A percentile compares a stretch with the other conserved stretches of the same genome.
phyloP scores from a whole-genome alignment of 2,888 invertebrate species.

The Leptothorax acervorum region DNA sequence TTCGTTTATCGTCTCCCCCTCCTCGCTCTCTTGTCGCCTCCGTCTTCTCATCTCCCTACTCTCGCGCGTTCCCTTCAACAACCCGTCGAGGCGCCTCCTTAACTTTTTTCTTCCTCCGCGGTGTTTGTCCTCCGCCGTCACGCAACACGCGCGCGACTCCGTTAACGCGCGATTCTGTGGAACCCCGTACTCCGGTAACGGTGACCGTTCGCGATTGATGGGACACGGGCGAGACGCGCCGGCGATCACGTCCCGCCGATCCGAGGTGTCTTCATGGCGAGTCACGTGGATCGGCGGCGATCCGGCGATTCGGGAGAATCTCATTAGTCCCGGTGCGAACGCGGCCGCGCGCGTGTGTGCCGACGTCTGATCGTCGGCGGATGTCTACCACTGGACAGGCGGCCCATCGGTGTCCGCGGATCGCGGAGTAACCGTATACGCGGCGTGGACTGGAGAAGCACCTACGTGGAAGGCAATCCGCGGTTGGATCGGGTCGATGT shows the following conservation, averaged over 20 bases:
- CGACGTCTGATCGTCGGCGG: slow-evolving; percentile 55
- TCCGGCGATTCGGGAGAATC: slow-evolving; percentile 63
- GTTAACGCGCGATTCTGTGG: slow-evolving; percentile 23
- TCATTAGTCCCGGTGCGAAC: slow-evolving; percentile 32
- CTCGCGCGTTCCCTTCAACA: not conserved
- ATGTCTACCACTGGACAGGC: slow-evolving; percentile 1
- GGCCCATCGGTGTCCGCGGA: not conserved
- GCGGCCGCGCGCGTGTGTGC: slow-evolving; percentile 56
- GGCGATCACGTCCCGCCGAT: slow-evolving; percentile 34
- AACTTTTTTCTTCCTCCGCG: slow-evolving; percentile 31
- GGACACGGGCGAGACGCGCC: slow-evolving; percentile 21
- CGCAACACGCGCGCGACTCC: slow-evolving; percentile 32
- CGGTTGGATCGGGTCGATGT: slow-evolving; percentile 73
- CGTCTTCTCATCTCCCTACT: slow-evolving; percentile 16
- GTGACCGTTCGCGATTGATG: slow-evolving; percentile 26
- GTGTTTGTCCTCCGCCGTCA: not conserved
- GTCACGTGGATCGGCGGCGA: slow-evolving; percentile 65
- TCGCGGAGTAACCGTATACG: slow-evolving; percentile 5
- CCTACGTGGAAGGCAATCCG: slow-evolving; percentile 40
- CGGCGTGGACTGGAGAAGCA: slow-evolving; percentile 21
- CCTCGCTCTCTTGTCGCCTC: not conserved
- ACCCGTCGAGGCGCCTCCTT: slow-evolving; percentile 21
- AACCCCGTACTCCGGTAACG: not conserved
- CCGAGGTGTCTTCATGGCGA: slow-evolving; percentile 50
- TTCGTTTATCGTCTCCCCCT: slow-evolving; percentile 19